Percentiles rank a stretch among this genome's conserved stretches.
phyloP scores from a whole-genome alignment of 2,113 vertebrate genomes.

The Lanius collurio region DNA sequence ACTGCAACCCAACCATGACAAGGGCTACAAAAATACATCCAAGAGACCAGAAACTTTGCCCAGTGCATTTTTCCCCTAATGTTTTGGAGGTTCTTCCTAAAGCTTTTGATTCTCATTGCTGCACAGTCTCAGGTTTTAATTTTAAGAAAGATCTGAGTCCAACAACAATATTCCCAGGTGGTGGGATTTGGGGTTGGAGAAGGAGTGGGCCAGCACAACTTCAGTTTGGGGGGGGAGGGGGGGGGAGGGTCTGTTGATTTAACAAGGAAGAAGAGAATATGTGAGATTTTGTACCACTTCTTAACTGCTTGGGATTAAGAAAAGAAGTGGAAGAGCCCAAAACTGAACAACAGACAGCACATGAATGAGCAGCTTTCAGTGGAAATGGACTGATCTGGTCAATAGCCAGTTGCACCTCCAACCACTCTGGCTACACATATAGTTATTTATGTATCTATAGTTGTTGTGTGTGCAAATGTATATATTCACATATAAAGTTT shows the following conservation, averaged over 20 bases:
- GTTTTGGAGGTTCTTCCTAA: background rate
- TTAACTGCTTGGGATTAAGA: background rate
- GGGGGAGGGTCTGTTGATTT: background rate
- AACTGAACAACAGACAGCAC: background rate
- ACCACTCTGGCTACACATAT: background rate
- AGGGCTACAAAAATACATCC: background rate
- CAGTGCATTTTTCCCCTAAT: background rate
- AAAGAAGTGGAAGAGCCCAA: background rate
- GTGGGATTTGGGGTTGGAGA: background rate
- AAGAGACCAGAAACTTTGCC: background rate
- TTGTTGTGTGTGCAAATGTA: background rate
- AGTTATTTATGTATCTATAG: background rate
- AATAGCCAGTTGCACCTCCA: background rate
- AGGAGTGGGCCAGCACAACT: fast-evolving
- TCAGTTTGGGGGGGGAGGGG: background rate
- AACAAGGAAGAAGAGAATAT: background rate
- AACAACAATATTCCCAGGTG: background rate
- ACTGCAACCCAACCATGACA: background rate
- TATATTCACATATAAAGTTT: background rate
- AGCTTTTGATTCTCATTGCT: background rate
- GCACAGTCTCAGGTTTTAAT: background rate
- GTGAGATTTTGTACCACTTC: background rate
- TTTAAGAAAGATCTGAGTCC: background rate
- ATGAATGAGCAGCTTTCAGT: background rate
- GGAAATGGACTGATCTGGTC: background rate